Conservation (phyloP, 2,113 vertebrate genomes). For the Phalacrocorax carbo region DNA sequence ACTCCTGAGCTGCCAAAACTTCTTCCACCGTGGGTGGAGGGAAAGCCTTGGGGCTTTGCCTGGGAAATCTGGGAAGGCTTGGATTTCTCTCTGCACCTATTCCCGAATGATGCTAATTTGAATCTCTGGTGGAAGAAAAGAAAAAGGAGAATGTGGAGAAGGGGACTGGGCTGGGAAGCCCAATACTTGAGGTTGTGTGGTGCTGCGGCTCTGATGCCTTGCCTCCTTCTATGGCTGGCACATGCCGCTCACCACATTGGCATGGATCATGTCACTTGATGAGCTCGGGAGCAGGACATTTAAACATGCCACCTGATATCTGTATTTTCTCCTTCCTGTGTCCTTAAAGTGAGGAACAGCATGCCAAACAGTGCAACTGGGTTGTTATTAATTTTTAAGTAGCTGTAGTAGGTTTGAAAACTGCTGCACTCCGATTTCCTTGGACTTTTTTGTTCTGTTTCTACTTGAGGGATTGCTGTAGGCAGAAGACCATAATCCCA, state of each 20-base stretch:
- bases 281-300: not conserved
- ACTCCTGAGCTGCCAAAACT: not conserved
- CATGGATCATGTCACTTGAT: not conserved
- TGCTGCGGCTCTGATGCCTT: not conserved
- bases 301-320: fast-evolving
- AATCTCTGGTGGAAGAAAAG: not conserved
- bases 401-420: not conserved
- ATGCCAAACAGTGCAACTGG: too few species aligned
- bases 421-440: fast-evolving
- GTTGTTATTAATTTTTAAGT: not conserved
- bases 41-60: fast-evolving
- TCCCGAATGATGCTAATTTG: fast-evolving
- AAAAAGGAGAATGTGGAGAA: not conserved
- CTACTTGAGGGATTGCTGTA: not conserved
- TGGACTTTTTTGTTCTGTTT: not conserved
- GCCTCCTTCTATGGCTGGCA: not conserved
- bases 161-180: not conserved
- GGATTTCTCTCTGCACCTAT: not conserved
- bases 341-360: not conserved
- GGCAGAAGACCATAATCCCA: not conserved
- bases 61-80: not conserved
- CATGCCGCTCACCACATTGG: fast-evolving
- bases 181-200: fast-evolving
- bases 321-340: not conserved
- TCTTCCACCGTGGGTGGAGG: fast-evolving